Conservation (phyloP, 2,113 vertebrate genomes). For the Garra rufa region DNA sequence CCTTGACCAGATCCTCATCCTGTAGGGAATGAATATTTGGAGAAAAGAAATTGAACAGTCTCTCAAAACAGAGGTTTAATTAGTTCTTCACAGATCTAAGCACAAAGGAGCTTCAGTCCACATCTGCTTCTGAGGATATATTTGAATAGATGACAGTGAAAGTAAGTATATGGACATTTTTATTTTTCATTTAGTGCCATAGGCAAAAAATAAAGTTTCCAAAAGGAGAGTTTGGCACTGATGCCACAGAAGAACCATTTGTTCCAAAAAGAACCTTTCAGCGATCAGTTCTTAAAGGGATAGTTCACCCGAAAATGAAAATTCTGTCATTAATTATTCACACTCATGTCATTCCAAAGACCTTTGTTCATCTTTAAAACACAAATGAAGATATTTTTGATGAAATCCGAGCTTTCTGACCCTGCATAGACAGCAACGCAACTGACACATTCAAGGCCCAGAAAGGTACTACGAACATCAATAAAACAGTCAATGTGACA, state of each 20-base stretch:
- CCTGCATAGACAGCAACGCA: too few relatives aligned
- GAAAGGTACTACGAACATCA: too few relatives aligned
- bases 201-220: background rate
- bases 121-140: background rate
- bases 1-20: slow-evolving; percentile 76
- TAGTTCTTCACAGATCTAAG: slow-evolving; percentile 5
- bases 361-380: too few relatives aligned
- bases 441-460: too few relatives aligned
- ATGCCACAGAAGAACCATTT: too few relatives aligned
- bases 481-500: too few relatives aligned
- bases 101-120: slow-evolving; percentile 3
- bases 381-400: too few relatives aligned
- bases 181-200: background rate
- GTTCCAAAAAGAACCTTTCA: background rate
- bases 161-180: background rate
- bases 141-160: slow-evolving; percentile 4
- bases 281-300: background rate
- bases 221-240: too few relatives aligned
- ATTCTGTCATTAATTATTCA: too few relatives aligned
- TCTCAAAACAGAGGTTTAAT: slow-evolving; percentile 22
- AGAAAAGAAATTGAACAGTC: slow-evolving; percentile 14
- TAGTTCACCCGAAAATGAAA: too few relatives aligned
- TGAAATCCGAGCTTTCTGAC: too few relatives aligned
- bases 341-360: too few relatives aligned
- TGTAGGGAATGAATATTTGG: slow-evolving; percentile 50